Base-by-base conservation (phyloP, 2,888 invertebrate species). In the Tachina grossa region DNA sequence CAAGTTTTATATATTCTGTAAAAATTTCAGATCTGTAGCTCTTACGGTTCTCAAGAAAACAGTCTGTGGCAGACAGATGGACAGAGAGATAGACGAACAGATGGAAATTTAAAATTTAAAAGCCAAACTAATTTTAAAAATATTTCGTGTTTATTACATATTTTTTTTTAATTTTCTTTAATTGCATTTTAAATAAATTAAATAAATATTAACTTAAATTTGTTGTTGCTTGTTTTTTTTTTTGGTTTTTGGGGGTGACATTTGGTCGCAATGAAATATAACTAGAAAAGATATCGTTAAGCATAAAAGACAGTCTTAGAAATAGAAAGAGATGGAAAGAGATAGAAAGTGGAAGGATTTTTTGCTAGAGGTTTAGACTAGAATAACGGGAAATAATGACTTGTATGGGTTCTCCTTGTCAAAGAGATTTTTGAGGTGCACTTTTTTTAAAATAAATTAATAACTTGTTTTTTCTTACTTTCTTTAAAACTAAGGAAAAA, bases 111-210 rank as follows among this genome's bases (percentile, higher is more conserved):
- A n/a, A n/a, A n/a, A n/a, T n/a, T n/a, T n/a, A 41, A 41, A 45
- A 55, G 14, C 13, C 1, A 68, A 5, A 77, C 13, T 16, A 19
- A 49, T 74, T 87, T 86, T 39, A 57, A 69, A 84, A 82, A 84
- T 71, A 84, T 85, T 75, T 79, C 75, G 84, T 47, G 85, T 88
- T 85, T 85, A 82, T 84, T 85, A 55, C 78, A 82, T 87, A 77
- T 78, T 57, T 82, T 77, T 77, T 71, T 77, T 83, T 83, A 47
- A 31, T 75, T 86, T 84, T 87, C n/a, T 84, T 79, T 68, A 79
- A 81, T 89, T 90, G 90, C 90, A 87, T 88, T 84, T 90, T 90
- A 89, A 90, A 91, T 91, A 91, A 91, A 90, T 90, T 91, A 91
- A 91, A 91, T 91, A 91, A 91, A 91, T 91, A 90, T 88, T 89